Base-by-base conservation (phyloP, 2,113 vertebrate species). In the Etheostoma cragini region DNA sequence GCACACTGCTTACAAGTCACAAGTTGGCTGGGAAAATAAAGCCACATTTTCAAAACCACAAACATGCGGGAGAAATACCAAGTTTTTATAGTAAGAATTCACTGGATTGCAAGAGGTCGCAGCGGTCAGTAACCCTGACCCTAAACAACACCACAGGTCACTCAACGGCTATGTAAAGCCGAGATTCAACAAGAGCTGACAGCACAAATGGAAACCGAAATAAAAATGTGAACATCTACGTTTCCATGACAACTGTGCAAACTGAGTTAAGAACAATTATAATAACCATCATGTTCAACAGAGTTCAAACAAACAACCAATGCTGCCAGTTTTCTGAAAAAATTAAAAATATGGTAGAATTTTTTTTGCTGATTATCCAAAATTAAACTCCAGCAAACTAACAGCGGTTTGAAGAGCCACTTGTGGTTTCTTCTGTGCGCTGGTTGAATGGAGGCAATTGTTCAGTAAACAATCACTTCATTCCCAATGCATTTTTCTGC, bases 331-430 rank as follows among this genome's bases (percentile, higher is more conserved):
- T 26, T 56, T 26, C 56, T 4, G 7, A 15, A 30, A 60, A n/a
- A 38, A 38, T 6, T 3, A 30, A 30, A 8, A 11, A 67, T 35
- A 58, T 6, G 50, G 22, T n/a, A 35, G 19, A 47, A 5, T 8
- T 21, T 54, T 66, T 58, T 58, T 53, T 64, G 50, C 68, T 14
- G 15, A 46, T 24, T 72, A 38, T 61, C 56, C 26, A 22, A 50
- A 81, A 52, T 69, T 61, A 58, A 65, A 30, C 46, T 16, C n/a
- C 35, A 54, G 64, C 79, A 70, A 46, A 70, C 24, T 61, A 52
- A 56, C 52, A 62, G 84, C 8, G 6, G 54, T 66, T 49, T 73
- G 84, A 78, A 47, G 57, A 82, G 61, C 17, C 61, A 58, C 73
- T 61, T 10, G 49, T 38, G 57, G 56, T 15, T 49, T 62, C 47